These are phyloP conservation scores for Thaumatotibia leucotreta DNA, from an alignment of 1,140 invertebrate genomes.

Conservation along the genomic window DNA sequence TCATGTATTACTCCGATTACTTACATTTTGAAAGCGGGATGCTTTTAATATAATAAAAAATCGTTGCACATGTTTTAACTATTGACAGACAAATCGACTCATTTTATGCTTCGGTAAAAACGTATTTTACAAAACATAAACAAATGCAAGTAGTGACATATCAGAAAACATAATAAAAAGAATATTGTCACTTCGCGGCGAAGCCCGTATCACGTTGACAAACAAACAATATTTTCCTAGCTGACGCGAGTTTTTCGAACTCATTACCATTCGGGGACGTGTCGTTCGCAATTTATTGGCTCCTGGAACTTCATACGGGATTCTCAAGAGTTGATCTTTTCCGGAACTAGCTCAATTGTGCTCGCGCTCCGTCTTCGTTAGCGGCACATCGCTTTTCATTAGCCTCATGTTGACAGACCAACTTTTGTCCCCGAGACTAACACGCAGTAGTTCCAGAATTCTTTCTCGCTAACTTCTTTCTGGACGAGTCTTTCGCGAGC, in stretches of 20 bases:
- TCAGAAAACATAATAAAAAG: background rate
- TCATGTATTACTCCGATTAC: background rate
- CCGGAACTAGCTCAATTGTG: conserved; percentile 29
- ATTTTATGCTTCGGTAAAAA: background rate
- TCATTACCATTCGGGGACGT: conserved; percentile 46
- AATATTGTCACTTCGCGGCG: conserved; percentile 26
- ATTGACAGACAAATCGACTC: conserved; percentile 12
- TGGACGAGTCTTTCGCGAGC: background rate
- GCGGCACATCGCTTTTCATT: conserved; percentile 55
- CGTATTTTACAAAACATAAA: background rate
- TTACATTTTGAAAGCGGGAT: background rate
- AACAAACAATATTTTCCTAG: conserved; percentile 57
- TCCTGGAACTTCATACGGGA: conserved; percentile 26
- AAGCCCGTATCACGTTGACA: conserved; percentile 44
- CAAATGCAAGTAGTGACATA: conserved; percentile 17
- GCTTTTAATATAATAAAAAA: background rate
- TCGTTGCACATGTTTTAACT: conserved; percentile 22
- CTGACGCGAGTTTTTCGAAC: conserved; percentile 45
- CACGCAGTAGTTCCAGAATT: background rate
- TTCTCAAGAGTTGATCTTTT: conserved; percentile 39
- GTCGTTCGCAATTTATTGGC: conserved; percentile 39
- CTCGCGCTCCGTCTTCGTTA: conserved; percentile 52
- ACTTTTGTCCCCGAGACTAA: conserved; percentile 24
- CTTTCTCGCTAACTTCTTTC: conserved; percentile 19
- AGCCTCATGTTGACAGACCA: conserved; percentile 31